Base-by-base conservation (phyloP, 1,140 invertebrate genomes). In the Drosophila cardini region DNA sequence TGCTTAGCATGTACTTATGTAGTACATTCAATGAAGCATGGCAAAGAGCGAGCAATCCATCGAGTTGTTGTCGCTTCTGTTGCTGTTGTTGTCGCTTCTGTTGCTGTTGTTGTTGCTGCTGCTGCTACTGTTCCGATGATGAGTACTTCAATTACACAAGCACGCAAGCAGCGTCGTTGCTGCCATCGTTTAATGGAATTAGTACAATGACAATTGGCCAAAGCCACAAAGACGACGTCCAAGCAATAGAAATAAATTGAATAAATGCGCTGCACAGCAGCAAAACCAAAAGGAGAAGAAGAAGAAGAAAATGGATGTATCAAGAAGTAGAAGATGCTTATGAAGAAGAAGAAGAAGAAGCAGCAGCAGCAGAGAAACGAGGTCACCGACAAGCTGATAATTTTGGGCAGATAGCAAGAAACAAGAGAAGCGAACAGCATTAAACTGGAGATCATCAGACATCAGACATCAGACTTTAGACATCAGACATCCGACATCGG, bases 161-260 rank as follows among this genome's bases (percentile, higher is more conserved):
- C 83, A 86, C 83, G 83, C 83, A 86, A 87, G 83, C 85, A 61
- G 68, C 76, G 64, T 52, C 60, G 65, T 34, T 55, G 53, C 53
- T 64, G 73, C 62, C 56, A 48, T 84, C 81, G 76, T 83, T 86
- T 87, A 86, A 87, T 86, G 83, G 84, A 86, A 86, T 86, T 86
- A 87, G 83, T 87, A 86, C 83, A 87, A 86, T 83, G 83, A 87
- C 83, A 86, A 86, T 86, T 86, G 81, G 81, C 82, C 84, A 82
- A 81, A 82, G 84, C 65, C 83, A 72, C 69, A 76, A 86, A 85
- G 86, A 86, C 85, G 67, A 60, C 78, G 72, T 46, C 56, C 46
- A 32, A 60, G 76, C 83, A 86, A 86, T 86, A 86, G 83, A 86
- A 86, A 86, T 86, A 86, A 86, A 86, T 86, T 87, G 83, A 86